Evolutionary conservation across 2,113 vertebrate genomes (phyloP).

Genomic region (Brachionichthys hirsutus): DNA sequence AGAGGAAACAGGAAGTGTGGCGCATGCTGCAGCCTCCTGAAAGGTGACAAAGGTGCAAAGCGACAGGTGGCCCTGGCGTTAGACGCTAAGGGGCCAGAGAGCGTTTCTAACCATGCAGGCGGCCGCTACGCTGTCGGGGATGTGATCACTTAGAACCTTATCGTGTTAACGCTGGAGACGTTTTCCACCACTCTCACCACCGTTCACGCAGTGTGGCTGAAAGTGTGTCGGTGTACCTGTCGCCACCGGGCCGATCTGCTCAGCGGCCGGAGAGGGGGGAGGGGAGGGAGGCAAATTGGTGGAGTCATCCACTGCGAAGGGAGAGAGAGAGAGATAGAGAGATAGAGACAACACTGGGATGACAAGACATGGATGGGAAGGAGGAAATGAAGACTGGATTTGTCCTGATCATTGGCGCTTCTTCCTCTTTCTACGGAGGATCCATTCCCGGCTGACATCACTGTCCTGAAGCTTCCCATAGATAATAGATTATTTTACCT

Average conservation of each 20-base stretch:
- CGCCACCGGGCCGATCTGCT: slow-evolving; percentile 85
- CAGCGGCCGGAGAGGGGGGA: slow-evolving; percentile 92
- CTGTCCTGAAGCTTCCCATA: too few relatives aligned
- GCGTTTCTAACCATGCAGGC: slow-evolving; percentile 13
- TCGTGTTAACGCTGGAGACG: background rate
- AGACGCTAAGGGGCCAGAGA: slow-evolving; percentile 44
- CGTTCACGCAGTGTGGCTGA: slow-evolving; percentile 43
- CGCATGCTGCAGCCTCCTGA: slow-evolving; percentile 32
- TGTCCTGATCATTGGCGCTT: background rate
- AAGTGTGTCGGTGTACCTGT: slow-evolving; percentile 81
- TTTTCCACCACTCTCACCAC: slow-evolving; percentile 21
- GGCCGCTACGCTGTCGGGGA: background rate
- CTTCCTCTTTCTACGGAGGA: too few relatives aligned
- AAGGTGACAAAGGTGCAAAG: slow-evolving; percentile 28
- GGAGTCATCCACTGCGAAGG: slow-evolving; percentile 87
- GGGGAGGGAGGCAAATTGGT: slow-evolving; percentile 95
- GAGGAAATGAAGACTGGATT: slow-evolving; percentile 21
- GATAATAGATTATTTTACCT: too few relatives aligned
- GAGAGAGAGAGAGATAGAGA: slow-evolving; percentile 64
- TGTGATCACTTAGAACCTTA: background rate
- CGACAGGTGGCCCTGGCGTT: slow-evolving; percentile 26
- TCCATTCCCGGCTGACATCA: too few relatives aligned
- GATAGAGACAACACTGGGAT: slow-evolving; percentile 52
- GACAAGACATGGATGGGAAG: slow-evolving; percentile 67
- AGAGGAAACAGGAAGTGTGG: slow-evolving; percentile 9